A percentile compares a stretch with the other conserved stretches of the same genome.
Conservation (phyloP, 2,888 invertebrate genomes). For the Hermaeophaga mercurialis region DNA sequence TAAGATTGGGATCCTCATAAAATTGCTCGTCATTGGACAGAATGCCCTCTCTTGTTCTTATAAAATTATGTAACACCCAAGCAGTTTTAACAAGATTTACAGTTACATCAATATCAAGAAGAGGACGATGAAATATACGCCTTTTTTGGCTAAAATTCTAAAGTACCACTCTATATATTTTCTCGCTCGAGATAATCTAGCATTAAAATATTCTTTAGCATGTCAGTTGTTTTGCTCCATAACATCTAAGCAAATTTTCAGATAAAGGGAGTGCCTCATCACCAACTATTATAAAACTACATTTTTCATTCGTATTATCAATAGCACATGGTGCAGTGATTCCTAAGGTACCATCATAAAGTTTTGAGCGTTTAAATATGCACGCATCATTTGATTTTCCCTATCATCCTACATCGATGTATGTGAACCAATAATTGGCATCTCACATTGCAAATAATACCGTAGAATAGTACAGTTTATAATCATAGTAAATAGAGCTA, state of each 20-base stretch:
- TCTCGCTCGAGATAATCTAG: neutral
- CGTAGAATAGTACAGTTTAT: slow-evolving; percentile 38
- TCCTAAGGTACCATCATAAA: slow-evolving; percentile 31
- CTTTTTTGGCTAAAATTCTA: neutral
- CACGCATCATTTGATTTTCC: slow-evolving; percentile 41
- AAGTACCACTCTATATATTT: slow-evolving; percentile 5
- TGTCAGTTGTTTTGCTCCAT: neutral
- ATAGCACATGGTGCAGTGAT: neutral
- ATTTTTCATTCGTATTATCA: slow-evolving; percentile 36
- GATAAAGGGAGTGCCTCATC: slow-evolving; percentile 43
- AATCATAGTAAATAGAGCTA: slow-evolving; percentile 30
- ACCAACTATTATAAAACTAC: slow-evolving; percentile 39
- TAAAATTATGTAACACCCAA: neutral
- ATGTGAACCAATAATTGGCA: slow-evolving; percentile 43
- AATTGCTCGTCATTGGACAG: no score
- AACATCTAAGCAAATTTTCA: slow-evolving; percentile 4
- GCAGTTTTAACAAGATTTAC: neutral
- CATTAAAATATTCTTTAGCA: neutral
- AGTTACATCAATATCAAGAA: neutral
- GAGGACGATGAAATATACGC: neutral
- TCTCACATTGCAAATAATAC: slow-evolving; percentile 45
- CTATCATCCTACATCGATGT: slow-evolving; percentile 42
- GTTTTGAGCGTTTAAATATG: slow-evolving; percentile 41
- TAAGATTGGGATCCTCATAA: no score
- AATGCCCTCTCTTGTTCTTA: neutral